Evolutionary conservation across 1,140 invertebrate genomes (phyloP).

Genomic region (Diabrotica undecimpunctata): DNA sequence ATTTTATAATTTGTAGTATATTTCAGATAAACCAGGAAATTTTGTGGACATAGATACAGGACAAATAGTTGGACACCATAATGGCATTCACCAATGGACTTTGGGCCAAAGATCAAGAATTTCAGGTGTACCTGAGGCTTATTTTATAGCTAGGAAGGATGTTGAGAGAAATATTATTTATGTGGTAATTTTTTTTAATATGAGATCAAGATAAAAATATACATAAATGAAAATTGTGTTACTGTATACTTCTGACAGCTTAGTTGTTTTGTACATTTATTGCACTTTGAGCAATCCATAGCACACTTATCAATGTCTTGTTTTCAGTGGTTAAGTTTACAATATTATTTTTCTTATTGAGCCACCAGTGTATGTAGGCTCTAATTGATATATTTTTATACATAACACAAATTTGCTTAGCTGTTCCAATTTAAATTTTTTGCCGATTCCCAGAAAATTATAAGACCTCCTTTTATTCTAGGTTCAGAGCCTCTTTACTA

Average conservation of each 20-base stretch:
- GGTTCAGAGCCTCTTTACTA: too few species aligned
- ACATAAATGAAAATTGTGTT: neutral
- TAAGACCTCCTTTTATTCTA: too few species aligned
- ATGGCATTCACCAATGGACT: constrained; percentile 87
- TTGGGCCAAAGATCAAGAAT: constrained; percentile 79
- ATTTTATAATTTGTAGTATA: constrained; percentile 61
- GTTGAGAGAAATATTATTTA: constrained; percentile 67
- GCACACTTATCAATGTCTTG: too few species aligned
- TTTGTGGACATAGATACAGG: constrained; percentile 84
- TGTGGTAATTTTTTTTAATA: constrained; percentile 68
- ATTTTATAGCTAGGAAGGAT: constrained; percentile 74
- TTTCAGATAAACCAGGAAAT: constrained; percentile 68
- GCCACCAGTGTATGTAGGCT: too few species aligned
- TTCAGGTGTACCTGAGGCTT: constrained; percentile 53
- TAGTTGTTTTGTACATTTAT: neutral
- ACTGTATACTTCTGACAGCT: neutral
- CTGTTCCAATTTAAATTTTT: too few species aligned
- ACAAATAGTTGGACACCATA: constrained; percentile 72
- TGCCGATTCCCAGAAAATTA: too few species aligned
- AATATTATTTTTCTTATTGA: too few species aligned
- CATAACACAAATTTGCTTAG: too few species aligned
- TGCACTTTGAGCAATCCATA: too few species aligned
- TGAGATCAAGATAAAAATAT: too few species aligned
- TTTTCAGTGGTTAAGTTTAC: too few species aligned
- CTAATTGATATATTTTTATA: too few species aligned